Evolutionary conservation across 2,888 invertebrate genomes (phyloP), one percentile per base, ranked within the genome.

Genomic region (Lapara coniferarum): DNA sequence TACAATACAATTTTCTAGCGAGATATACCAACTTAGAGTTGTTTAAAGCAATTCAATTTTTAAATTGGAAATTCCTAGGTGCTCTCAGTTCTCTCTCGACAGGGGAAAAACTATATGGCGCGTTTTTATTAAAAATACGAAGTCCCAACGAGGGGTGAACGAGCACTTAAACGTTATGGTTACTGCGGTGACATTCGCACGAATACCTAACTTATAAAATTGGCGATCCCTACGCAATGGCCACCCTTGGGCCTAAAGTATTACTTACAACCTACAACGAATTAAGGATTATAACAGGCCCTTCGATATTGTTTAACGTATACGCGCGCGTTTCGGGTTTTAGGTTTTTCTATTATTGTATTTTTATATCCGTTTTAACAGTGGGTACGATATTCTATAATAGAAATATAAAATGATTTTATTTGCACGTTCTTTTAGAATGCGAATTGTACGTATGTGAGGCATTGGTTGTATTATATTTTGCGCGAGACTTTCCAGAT

Each of bases 141-240:
- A 90, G 87, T 85, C 85, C 86, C 86, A 86, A 91, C 89, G 88
- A 91, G 90, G 90, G 88, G 90, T 78, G 80, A 92, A 93, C 86
- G 85, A 82, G 85, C 89, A 90, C 88, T 92, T 89, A 92, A 93
- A 91, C 78, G 89, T 92, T 91, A 93, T 89, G 90, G 91, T 90
- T 89, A 91, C 88, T 88, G 91, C 88, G 89, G 91, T 88, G 90
- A 91, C 91, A 90, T 88, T 90, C 85, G 85, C 85, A 87, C 84
- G 85, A 88, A 89, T 88, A 88, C 86, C 89, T 88, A 89, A 90
- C 92, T 91, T 91, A 91, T 88, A 90, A 92, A 92, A 92, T 88
- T 89, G 89, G 89, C 87, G 86, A 89, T 88, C 86, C 82, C 73
- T 75, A 78, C 81, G 81, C 81, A 80, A 82, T 81, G 78, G 79